These are phyloP conservation scores for Drosophila niveifrons DNA, from an alignment of 2,888 invertebrate genomes.

Conservation along the genomic window DNA sequence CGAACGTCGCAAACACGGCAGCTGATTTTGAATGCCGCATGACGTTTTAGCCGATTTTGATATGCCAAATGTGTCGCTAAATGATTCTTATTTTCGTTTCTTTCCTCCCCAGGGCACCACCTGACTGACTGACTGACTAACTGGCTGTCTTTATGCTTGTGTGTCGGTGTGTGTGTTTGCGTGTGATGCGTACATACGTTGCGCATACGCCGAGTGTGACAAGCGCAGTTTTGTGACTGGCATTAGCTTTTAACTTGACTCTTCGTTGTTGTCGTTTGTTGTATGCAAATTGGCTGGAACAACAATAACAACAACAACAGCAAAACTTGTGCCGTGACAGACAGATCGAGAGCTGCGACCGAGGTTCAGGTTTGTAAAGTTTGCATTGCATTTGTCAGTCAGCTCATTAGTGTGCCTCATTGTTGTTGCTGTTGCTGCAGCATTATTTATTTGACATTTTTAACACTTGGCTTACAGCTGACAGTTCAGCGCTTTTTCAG, in stretches of 20 bases:
- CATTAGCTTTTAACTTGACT: slow-evolving; percentile 49
- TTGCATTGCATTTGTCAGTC: slow-evolving; percentile 63
- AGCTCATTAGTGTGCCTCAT: slow-evolving; percentile 66
- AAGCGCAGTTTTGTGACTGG: slow-evolving; percentile 39
- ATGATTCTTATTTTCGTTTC: slow-evolving; percentile 58
- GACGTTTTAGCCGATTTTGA: slow-evolving; percentile 63
- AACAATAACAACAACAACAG: not conserved
- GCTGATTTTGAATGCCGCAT: slow-evolving; percentile 67
- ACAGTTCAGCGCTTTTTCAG: slow-evolving; percentile 51
- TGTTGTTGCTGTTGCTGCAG: slow-evolving; percentile 40
- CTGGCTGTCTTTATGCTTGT: not conserved
- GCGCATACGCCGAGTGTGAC: slow-evolving; percentile 68
- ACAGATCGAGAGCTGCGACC: slow-evolving; percentile 45
- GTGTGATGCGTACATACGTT: slow-evolving; percentile 40
- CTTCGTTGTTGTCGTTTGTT: slow-evolving; percentile 43
- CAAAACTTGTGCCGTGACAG: slow-evolving; percentile 53
- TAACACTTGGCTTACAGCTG: slow-evolving; percentile 64
- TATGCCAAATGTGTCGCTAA: slow-evolving; percentile 79
- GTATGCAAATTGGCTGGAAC: slow-evolving; percentile 69
- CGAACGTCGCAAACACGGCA: slow-evolving; percentile 48
- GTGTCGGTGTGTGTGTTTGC: slow-evolving; percentile 2
- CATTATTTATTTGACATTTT: slow-evolving; percentile 74
- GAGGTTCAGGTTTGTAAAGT: slow-evolving; percentile 49
- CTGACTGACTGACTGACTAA: not conserved
- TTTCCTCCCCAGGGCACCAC: not conserved